These are phyloP conservation scores for Chelmon rostratus DNA, from an alignment of 2,797 vertebrate genomes.

Conservation along the genomic window DNA sequence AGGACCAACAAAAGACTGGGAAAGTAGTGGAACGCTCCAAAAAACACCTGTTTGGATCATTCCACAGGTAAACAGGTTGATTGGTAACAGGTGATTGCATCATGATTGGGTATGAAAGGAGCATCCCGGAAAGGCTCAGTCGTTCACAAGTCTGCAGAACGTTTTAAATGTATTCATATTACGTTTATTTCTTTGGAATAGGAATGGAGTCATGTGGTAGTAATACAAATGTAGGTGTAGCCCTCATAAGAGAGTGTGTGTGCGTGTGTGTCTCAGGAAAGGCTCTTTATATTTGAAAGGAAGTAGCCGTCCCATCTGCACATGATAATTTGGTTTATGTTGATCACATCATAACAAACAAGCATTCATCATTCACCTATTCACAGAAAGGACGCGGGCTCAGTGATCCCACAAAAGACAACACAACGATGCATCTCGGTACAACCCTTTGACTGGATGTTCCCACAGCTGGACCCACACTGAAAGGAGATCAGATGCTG, in stretches of 20 bases:
- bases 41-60: no score
- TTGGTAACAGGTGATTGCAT: no score
- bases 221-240: not conserved
- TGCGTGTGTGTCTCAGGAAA: not conserved
- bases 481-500: conserved; percentile 35
- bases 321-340: conserved; percentile 42
- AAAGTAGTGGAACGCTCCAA: no score
- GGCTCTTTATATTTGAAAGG: conserved; percentile 29
- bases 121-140: no score
- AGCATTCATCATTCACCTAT: conserved; percentile 37
- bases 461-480: conserved; percentile 45
- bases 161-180: not conserved
- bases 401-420: conserved; percentile 53
- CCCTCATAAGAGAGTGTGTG: not conserved
- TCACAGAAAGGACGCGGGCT: conserved; percentile 39
- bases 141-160: not conserved
- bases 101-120: no score
- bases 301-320: conserved; percentile 41
- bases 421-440: conserved; percentile 22
- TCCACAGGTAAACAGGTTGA: no score
- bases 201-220: not conserved
- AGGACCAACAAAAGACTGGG: no score
- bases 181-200: not conserved
- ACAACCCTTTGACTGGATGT: conserved; percentile 48
- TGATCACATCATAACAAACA: conserved; percentile 50